Evolutionary conservation across 2,797 vertebrate species (phyloP).

Genomic region (Manis javanica): DNA sequence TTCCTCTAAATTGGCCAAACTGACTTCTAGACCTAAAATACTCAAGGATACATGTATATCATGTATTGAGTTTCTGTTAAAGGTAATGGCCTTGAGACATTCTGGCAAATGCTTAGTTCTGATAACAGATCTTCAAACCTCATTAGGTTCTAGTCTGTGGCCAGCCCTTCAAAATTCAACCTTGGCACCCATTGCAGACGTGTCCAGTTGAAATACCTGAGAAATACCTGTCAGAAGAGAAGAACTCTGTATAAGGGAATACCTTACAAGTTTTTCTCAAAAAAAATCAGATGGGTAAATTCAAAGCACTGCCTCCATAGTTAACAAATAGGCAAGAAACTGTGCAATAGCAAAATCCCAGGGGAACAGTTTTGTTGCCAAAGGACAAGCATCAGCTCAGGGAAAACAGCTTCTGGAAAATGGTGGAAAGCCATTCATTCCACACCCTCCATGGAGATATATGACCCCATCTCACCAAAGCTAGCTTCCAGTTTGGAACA

Average conservation of each 20-base stretch:
- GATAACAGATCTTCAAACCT: neutral
- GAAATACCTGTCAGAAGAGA: slow-evolving; percentile 6
- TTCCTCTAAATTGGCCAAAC: neutral
- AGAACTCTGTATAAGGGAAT: neutral
- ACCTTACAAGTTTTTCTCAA: neutral
- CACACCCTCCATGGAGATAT: neutral
- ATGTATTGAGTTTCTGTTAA: neutral
- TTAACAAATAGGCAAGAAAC: slow-evolving; percentile 1
- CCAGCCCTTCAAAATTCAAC: slow-evolving; percentile 33
- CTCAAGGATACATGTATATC: neutral
- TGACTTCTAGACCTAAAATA: neutral
- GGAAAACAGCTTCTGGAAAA: neutral
- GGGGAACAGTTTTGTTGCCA: neutral
- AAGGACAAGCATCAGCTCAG: neutral
- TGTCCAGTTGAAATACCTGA: slow-evolving; percentile 8
- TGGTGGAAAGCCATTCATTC: neutral
- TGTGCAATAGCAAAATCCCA: neutral
- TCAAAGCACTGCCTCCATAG: neutral
- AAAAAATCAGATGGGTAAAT: neutral
- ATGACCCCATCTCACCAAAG: neutral
- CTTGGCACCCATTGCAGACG: neutral
- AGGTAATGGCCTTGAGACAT: neutral
- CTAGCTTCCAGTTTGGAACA: neutral
- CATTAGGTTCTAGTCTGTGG: neutral
- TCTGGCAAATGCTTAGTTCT: slow-evolving; percentile 19